Evolutionary conservation across 2,888 invertebrate species (phyloP).

Genomic region (Morpho helenor): DNA sequence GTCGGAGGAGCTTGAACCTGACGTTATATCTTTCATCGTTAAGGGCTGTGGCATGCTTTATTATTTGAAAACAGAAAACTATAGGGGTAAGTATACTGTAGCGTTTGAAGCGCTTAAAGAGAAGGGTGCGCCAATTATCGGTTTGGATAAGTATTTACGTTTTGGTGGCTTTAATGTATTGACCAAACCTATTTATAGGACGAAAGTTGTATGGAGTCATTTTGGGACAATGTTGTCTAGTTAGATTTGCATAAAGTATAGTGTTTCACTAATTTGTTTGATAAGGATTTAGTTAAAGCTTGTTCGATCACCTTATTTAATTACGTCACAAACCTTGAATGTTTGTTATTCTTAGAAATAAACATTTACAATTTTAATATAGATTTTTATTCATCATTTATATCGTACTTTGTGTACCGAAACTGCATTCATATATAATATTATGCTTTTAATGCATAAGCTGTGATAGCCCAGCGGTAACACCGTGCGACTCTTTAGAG

Average conservation of each 20-base stretch:
- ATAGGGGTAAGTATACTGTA: not conserved
- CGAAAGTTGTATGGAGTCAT: constrained; percentile 33
- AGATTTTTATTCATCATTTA: not conserved
- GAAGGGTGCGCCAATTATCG: not conserved
- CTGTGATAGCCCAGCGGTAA: too few relatives aligned
- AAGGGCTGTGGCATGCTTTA: not conserved
- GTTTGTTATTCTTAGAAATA: not conserved
- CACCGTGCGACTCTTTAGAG: too few relatives aligned
- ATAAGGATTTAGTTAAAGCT: too few relatives aligned
- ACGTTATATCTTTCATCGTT: not conserved
- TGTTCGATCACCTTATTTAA: too few relatives aligned
- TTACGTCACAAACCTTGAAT: not conserved
- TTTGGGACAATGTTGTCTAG: constrained; percentile 41
- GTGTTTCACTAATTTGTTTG: too few relatives aligned
- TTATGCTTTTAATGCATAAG: too few relatives aligned
- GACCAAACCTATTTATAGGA: constrained; percentile 8
- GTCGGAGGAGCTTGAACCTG: not conserved
- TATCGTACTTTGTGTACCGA: not conserved
- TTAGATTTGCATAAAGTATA: not conserved
- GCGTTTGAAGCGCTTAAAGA: not conserved
- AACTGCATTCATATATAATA: not conserved
- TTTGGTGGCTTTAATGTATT: not conserved
- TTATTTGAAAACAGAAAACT: not conserved
- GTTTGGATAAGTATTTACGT: not conserved
- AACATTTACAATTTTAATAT: too few relatives aligned